Evolutionary conservation across 53 echinoderm and acorn worm genomes (phyloP).

Genomic region (Echinarachnius parma): DNA sequence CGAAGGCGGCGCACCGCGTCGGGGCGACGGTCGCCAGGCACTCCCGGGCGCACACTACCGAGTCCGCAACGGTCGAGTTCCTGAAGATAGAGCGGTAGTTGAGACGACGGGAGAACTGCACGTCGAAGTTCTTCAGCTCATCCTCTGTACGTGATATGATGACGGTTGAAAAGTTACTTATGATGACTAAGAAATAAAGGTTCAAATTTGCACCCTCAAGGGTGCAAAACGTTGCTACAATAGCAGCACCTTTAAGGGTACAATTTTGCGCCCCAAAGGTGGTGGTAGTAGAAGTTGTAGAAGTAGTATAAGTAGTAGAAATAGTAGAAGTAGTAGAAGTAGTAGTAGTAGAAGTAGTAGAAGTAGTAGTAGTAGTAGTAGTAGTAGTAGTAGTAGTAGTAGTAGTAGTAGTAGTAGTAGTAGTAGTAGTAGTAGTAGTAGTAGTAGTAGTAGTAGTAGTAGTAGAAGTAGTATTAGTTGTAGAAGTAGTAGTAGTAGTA

Average conservation of each 20-base stretch:
- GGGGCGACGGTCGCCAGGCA: slow-evolving; percentile 17
- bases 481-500: not conserved
- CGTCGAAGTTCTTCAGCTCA: slow-evolving; percentile 28
- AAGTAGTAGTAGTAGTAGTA: not conserved
- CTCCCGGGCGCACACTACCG: slow-evolving; percentile 13
- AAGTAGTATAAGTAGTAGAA: too few species aligned
- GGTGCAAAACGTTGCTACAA: too few species aligned
- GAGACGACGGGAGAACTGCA: slow-evolving; percentile 17
- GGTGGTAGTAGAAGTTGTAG: not conserved
- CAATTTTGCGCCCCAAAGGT: too few species aligned
- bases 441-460: slow-evolving; percentile 5
- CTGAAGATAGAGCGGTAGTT: slow-evolving; percentile 32
- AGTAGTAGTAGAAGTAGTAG: not conserved
- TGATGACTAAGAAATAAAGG: too few species aligned
- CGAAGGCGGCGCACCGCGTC: slow-evolving; percentile 34
- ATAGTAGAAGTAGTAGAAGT: not conserved
- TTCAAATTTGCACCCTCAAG: too few species aligned
- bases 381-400: slow-evolving; percentile 17
- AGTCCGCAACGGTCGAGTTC: slow-evolving; percentile 20
- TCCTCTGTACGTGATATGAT: not conserved
- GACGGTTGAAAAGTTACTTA: not conserved
- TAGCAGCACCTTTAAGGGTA: too few species aligned
- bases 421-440: not conserved
- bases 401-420: slow-evolving; percentile 6
- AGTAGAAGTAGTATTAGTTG: not conserved